Evolutionary conservation across 1,140 invertebrate genomes (phyloP), one percentile per base, ranked within the genome.

Genomic region (Teleogryllus occipitalis): DNA sequence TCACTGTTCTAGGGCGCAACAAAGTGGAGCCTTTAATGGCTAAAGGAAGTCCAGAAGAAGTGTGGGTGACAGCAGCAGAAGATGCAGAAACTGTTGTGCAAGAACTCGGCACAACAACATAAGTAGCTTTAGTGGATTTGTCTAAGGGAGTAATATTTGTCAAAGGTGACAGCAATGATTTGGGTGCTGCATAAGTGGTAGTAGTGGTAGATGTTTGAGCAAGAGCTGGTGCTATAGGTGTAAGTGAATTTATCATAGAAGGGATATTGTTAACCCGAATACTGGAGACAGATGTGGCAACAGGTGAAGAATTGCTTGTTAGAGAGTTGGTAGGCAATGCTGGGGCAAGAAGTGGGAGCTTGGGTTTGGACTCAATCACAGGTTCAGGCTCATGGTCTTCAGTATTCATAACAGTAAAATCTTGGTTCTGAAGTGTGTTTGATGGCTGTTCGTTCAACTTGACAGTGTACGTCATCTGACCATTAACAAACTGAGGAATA

Each of bases 391-490:
- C 48, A 18, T 72, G 8, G 47, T 47, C 21, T n/a, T 75, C 48
- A 65, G 8, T 73, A 21, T 74, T 47, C 0, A 73, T 76, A 21
- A 47, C 18, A 47, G 77, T 72, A 74, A 81, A 76, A 54, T 81
- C 77, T 65, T 27, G 48, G 22, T 75, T 54, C 0, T 72, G 39
- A 48, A 54, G 77, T 8, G 47, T 18, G 7, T 8, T 81, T 8
- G 47, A 72, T 18, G 46, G 74, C 75, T 78, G 47, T 12, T 78
- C 73, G 8, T 78, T 48, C 65, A 81, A 65, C 77, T 81, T 78
- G 18, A 81, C 81, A 7, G 79, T 81, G 39, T 81, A 81, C 27
- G 79, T 76, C 76, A 81, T 76, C 14, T 79, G 79, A 15, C 79
- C 79, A 75, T 81, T 76, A 22, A 80, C 77, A 78, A 78, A 80